Conservation (phyloP, 2,797 vertebrate species). For the Leptatherina wallacei region DNA sequence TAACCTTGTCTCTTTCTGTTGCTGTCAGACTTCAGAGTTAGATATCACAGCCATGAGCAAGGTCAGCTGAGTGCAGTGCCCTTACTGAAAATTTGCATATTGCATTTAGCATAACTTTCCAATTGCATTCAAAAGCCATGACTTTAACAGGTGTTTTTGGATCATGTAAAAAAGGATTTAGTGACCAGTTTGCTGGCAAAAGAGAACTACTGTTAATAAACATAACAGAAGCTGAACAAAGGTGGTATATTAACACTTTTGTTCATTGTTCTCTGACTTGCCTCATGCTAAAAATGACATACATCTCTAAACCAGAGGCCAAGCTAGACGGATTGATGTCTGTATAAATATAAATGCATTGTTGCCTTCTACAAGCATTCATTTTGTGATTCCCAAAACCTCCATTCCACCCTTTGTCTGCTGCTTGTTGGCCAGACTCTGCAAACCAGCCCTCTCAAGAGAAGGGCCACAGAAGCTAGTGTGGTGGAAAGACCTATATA, state of each 20-base stretch:
- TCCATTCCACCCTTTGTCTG: conserved; percentile 51
- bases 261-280: conserved; percentile 44
- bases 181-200: background rate
- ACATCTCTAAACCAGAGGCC: conserved; percentile 28
- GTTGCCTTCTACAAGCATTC: conserved; percentile 52
- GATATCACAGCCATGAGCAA: background rate
- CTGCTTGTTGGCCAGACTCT: conserved; percentile 47
- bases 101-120: background rate
- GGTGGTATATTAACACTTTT: background rate
- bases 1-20: background rate
- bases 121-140: background rate
- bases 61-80: background rate
- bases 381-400: conserved; percentile 58
- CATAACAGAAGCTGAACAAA: background rate
- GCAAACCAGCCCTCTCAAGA: conserved; percentile 41
- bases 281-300: conserved; percentile 32
- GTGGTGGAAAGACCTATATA: conserved; percentile 48
- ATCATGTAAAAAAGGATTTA: background rate
- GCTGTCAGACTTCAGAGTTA: background rate
- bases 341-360: conserved; percentile 64
- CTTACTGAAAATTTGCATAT: background rate
- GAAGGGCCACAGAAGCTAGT: conserved; percentile 37
- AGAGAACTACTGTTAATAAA: background rate
- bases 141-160: background rate
- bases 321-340: conserved; percentile 44